Evolutionary conservation across 2,113 vertebrate species (phyloP), one percentile per base, ranked within the genome.

Genomic region (Scartelaos histophorus): DNA sequence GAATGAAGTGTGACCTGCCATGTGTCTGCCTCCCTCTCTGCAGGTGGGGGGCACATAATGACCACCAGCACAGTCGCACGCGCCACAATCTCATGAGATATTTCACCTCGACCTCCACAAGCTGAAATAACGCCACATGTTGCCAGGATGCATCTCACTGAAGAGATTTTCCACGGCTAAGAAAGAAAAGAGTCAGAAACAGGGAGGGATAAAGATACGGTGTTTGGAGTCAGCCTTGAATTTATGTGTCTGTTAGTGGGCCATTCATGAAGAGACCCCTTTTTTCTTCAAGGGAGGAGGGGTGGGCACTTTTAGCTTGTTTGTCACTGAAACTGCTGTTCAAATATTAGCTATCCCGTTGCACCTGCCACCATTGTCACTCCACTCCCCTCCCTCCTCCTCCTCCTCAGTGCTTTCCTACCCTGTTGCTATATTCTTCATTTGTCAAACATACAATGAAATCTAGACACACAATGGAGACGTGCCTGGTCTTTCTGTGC

Each of bases 311-410:
- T 65, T 85, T 82, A 73, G 71, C 75, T 74, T 87, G 90, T 94
- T 88, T 87, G 45, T 93, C 67, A 73, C 87, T 70, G 87, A 92
- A 88, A 82, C 89, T 78, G 61, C 89, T 93, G 91, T 90, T 93
- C 89, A 91, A 94, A 92, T 90, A 93, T 91, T 91, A 83, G 78
- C 77, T 69, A 68, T 89, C 91, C 1, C 46, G 66, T 56, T 90
- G 91, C 95, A 95, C 93, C 94, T 96, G 94, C 93, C 93, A 81
- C 90, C 91, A 79, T 85, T 88, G 84, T 83, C 74, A 66, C 29
- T 21, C 29, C 78, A 82, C 70, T n/a, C 76, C 67, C 65, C 79
- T 85, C 79, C 80, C 80, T 46, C 46, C 47, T 4, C 16, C 1
- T 51, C 5, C n/a, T 21, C 6, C 19, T 21, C 47, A 73, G 43